Conservation (phyloP, 2,797 vertebrate genomes). For the Hipposideros larvatus region DNA sequence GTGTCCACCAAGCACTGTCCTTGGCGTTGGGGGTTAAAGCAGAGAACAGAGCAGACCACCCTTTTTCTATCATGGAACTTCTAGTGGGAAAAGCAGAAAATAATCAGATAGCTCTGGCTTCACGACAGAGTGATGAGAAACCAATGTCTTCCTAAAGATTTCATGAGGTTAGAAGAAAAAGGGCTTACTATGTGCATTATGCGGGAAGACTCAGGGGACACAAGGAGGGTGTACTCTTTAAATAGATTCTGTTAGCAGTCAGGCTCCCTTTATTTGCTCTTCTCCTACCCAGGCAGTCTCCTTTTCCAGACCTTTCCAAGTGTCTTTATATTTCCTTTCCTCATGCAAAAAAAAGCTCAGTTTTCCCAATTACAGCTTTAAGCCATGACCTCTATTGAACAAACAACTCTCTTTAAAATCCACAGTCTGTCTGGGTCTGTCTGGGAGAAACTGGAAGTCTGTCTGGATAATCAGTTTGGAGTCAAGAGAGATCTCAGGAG, state of each 20-base stretch:
- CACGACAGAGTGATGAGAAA: not conserved
- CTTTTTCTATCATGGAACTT: not conserved
- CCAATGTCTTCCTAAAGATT: not conserved
- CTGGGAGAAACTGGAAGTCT: not conserved
- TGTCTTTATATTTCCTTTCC: not conserved
- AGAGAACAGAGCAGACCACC: not conserved
- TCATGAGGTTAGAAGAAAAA: not conserved
- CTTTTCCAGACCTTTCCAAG: not conserved
- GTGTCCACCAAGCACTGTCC: not conserved
- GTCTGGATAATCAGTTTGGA: constrained; percentile 2
- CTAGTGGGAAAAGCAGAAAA: not conserved
- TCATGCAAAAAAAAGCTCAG: not conserved
- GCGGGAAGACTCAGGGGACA: not conserved
- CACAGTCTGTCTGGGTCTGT: not conserved
- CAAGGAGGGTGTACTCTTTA: not conserved
- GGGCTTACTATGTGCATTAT: not conserved
- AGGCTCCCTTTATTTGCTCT: not conserved
- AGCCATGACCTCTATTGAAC: not conserved
- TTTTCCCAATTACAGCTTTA: not conserved
- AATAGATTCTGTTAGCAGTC: not conserved
- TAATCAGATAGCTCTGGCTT: not conserved
- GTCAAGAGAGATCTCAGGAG: constrained; percentile 27
- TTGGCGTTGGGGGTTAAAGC: not conserved
- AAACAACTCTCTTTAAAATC: constrained; percentile 39
- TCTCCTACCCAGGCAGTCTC: not conserved